Conservation (phyloP, 2,888 invertebrate species). For the Acleris cristana region DNA sequence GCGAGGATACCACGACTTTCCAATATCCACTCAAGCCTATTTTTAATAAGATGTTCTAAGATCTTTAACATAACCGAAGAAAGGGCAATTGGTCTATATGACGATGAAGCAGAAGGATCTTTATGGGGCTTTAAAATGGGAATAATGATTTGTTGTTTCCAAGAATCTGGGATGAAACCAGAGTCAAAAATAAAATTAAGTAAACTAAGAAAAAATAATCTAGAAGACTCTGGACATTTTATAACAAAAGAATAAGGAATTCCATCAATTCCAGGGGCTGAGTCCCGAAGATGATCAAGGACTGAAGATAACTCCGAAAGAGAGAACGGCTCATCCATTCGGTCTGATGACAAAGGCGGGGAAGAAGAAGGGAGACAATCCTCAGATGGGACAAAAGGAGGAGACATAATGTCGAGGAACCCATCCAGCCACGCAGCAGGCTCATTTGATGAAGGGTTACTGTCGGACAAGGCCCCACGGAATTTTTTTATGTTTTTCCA, state of each 20-base stretch:
- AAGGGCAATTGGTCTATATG: neutral
- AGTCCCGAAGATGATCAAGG: neutral
- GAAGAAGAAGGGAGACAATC: neutral
- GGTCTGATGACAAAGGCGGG: neutral
- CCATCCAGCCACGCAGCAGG: no score
- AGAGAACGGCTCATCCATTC: neutral
- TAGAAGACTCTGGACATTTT: no score
- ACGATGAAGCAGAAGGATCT: neutral
- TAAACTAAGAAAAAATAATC: no score
- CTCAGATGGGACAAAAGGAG: no score
- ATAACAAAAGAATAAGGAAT: no score
- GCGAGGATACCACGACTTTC: slow-evolving; percentile 23
- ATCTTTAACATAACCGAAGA: neutral
- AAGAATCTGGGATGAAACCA: no score
- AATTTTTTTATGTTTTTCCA: no score
- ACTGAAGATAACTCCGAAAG: neutral
- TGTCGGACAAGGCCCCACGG: no score
- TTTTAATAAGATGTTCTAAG: slow-evolving; percentile 20
- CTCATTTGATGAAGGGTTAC: no score
- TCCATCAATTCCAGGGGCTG: no score
- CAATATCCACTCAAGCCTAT: slow-evolving; percentile 23
- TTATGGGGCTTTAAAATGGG: neutral
- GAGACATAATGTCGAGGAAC: no score
- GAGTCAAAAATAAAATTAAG: no score
- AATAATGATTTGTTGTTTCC: neutral